A percentile compares a stretch with the other conserved stretches of the same genome.
Conservation (phyloP, 2,113 vertebrate genomes). For the Diadophis punctatus region DNA sequence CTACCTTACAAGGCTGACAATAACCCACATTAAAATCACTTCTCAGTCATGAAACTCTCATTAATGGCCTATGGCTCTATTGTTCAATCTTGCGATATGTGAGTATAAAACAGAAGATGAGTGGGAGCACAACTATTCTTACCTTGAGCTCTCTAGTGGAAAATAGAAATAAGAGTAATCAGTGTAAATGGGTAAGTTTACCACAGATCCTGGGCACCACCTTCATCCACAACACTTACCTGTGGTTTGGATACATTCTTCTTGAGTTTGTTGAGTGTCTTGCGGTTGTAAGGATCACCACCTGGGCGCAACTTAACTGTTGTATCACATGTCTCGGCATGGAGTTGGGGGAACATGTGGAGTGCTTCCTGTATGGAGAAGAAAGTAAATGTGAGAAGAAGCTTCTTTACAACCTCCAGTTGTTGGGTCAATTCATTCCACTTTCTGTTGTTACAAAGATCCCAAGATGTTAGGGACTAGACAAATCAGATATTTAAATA, state of each 20-base stretch:
- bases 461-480: too few relatives aligned
- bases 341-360: constrained; percentile 83
- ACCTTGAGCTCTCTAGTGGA: background rate
- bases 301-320: constrained; percentile 78
- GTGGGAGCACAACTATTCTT: too few relatives aligned
- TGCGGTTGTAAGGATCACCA: constrained; percentile 87
- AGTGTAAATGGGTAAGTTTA: background rate
- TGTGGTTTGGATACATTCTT: constrained; percentile 86
- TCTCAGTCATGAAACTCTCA: background rate
- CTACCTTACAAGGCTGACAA: too few relatives aligned
- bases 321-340: constrained; percentile 71
- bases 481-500: background rate
- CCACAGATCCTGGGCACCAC: too few relatives aligned
- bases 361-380: constrained; percentile 72
- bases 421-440: background rate
- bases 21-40: background rate
- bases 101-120: background rate
- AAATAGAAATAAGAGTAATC: background rate
- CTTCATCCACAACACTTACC: constrained; percentile 55
- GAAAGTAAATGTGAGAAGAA: background rate
- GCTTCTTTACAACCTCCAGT: background rate
- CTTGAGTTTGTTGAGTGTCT: constrained; percentile 90
- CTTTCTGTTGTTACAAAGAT: background rate
- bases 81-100: background rate
- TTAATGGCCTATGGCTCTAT: background rate